Evolutionary conservation across 2,888 invertebrate genomes (phyloP).

Genomic region (Diabrotica balteata): DNA sequence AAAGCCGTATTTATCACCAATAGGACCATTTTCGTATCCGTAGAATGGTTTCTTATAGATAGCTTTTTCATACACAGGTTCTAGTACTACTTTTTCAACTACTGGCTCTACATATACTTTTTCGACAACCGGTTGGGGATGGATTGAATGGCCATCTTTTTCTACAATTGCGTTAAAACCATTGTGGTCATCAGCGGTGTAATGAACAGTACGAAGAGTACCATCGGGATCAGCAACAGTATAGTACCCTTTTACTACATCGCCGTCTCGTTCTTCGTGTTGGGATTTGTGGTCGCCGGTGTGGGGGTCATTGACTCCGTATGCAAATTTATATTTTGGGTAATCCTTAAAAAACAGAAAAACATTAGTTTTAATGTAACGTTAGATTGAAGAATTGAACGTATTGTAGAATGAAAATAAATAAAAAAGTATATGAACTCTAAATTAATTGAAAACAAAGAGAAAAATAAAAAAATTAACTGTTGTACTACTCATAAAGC

Average conservation of each 20-base stretch:
- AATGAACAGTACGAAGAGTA: slow-evolving; percentile 68
- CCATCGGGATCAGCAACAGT: slow-evolving; percentile 69
- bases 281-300: slow-evolving; percentile 65
- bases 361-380: not conserved
- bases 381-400: not conserved
- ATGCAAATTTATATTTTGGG: slow-evolving; percentile 58
- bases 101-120: slow-evolving; percentile 24
- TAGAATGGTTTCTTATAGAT: slow-evolving; percentile 13
- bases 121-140: slow-evolving; percentile 30
- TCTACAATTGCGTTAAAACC: slow-evolving; percentile 65
- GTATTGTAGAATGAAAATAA: too few relatives aligned
- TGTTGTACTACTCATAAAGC: too few relatives aligned
- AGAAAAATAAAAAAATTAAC: too few relatives aligned
- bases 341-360: slow-evolving; percentile 31
- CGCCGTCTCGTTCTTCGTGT: slow-evolving; percentile 64
- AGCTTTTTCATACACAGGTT: slow-evolving; percentile 26
- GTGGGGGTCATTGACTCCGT: slow-evolving; percentile 66
- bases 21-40: slow-evolving; percentile 1
- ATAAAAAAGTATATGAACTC: not conserved
- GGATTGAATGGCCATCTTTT: slow-evolving; percentile 38
- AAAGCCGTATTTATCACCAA: slow-evolving; percentile 11
- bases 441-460: too few relatives aligned
- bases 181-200: slow-evolving; percentile 66
- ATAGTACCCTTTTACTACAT: slow-evolving; percentile 68
- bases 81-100: slow-evolving; percentile 18